Conservation (phyloP, 2,113 vertebrate species). For the Syngnathoides biaculeatus region DNA sequence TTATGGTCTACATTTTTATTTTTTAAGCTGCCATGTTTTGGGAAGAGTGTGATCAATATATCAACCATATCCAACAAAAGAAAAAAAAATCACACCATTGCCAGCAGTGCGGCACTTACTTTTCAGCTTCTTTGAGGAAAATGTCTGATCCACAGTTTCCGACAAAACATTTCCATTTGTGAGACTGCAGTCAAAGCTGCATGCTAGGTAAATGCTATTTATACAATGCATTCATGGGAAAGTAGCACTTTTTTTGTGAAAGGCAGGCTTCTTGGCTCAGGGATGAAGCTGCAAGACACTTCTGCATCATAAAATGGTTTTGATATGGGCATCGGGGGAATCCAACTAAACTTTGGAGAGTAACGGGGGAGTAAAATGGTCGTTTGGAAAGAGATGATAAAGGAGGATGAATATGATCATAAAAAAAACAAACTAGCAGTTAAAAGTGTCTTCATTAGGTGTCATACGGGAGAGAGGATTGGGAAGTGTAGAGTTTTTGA, state of each 20-base stretch:
- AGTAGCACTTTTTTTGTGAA: constrained; percentile 38
- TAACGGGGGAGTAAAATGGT: not conserved
- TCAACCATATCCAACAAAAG: constrained; percentile 21
- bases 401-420: constrained; percentile 17
- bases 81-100: constrained; percentile 25
- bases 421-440: constrained; percentile 19
- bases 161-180: constrained; percentile 55
- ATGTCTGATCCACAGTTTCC: constrained; percentile 30
- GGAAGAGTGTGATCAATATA: constrained; percentile 51
- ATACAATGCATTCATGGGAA: constrained; percentile 30
- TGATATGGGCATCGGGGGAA: constrained; percentile 32
- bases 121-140: constrained; percentile 24
- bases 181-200: constrained; percentile 27
- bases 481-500: constrained; percentile 9
- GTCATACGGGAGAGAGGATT: not conserved
- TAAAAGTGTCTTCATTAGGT: constrained; percentile 21
- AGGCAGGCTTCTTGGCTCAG: constrained; percentile 5
- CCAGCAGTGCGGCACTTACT: constrained; percentile 20
- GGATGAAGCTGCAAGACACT: constrained; percentile 26
- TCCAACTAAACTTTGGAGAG: constrained; percentile 26
- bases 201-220: constrained; percentile 45
- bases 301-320: constrained; percentile 29
- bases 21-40: constrained; percentile 37
- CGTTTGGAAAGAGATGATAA: constrained; percentile 17
- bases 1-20: constrained; percentile 35